Evolutionary conservation across 2,797 vertebrate genomes (phyloP).

Genomic region (Gastrophryne carolinensis): DNA sequence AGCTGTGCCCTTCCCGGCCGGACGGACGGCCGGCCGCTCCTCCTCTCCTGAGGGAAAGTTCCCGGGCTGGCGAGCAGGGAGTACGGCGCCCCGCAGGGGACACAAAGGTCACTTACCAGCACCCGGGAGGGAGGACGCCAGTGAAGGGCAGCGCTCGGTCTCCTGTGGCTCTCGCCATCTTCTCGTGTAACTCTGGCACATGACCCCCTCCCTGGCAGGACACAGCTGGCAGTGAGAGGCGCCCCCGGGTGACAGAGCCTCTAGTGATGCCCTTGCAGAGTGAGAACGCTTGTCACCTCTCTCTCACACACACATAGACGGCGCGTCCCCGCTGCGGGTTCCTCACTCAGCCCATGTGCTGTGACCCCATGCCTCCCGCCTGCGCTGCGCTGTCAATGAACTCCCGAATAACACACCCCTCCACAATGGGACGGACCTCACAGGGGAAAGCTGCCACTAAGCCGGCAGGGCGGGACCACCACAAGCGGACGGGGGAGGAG

Average conservation of each 20-base stretch:
- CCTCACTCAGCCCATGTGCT: conserved; percentile 16
- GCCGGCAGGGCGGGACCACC: not conserved
- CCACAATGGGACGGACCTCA: not conserved
- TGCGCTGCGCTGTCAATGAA: conserved; percentile 43
- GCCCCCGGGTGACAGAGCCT: too few species aligned
- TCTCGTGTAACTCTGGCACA: conserved; percentile 20
- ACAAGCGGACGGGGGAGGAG: not conserved
- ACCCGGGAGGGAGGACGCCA: not conserved
- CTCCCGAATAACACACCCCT: conserved; percentile 23
- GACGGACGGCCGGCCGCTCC: not conserved
- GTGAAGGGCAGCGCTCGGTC: conserved; percentile 29
- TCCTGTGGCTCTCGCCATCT: not conserved
- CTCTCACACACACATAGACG: not conserved
- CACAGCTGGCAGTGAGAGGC: not conserved
- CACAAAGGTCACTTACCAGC: conserved; percentile 36
- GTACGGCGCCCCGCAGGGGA: not conserved
- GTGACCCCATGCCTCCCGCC: conserved; percentile 28
- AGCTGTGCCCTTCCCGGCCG: not conserved
- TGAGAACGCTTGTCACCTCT: not conserved
- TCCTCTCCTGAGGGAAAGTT: not conserved
- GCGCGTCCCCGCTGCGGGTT: not conserved
- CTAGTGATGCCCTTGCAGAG: not conserved
- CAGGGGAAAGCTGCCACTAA: not conserved
- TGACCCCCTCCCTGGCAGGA: conserved; percentile 5
- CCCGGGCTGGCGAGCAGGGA: not conserved